Evolutionary conservation across 2,113 vertebrate species (phyloP), one percentile per base, ranked within the genome.

Genomic region (Patagioenas fasciata): DNA sequence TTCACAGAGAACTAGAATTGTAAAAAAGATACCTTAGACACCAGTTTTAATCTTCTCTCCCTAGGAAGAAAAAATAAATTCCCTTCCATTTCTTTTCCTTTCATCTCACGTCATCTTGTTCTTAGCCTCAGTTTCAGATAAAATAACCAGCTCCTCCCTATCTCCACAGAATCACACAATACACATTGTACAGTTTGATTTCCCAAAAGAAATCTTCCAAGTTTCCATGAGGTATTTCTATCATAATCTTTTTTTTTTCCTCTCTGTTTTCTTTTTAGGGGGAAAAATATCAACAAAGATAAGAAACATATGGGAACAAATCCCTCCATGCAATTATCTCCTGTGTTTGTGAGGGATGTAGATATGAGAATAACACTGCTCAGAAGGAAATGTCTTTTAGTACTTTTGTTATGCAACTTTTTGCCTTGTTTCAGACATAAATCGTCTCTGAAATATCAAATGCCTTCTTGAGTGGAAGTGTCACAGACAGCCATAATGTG

Each of bases 361-460:
- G 21, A 36, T 40, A 64, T 65, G 17, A 78, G 16, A 75, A 60
- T 25, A 79, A 6, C 26, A 31, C 29, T 40, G 8, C 60, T 61
- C 23, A 61, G 38, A 69, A 72, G 25, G 31, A 89, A 93, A 32
- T 56, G 74, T 7, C 10, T 66, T 85, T 65, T 42, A 23, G 18
- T 51, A 47, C 34, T 90, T 93, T 13, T 36, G 15, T 44, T 77
- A 58, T 16, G 44, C 24, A 83, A n/a, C 10, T 66, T 85, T 94
- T 85, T 90, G 21, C 58, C 11, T 85, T 80, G 54, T 1, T 4
- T 88, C 66, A 77, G 54, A 73, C 36, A 36, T 57, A 80, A 91
- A 73, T 57, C 62, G 6, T 47, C 50, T 80, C 67, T 58, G 58
- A 95, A 96, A 94, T 85, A 88, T 26, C 67, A 93, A 88, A 82